Evolutionary conservation across 2,888 invertebrate genomes (phyloP).

Genomic region (Noctua janthina): DNA sequence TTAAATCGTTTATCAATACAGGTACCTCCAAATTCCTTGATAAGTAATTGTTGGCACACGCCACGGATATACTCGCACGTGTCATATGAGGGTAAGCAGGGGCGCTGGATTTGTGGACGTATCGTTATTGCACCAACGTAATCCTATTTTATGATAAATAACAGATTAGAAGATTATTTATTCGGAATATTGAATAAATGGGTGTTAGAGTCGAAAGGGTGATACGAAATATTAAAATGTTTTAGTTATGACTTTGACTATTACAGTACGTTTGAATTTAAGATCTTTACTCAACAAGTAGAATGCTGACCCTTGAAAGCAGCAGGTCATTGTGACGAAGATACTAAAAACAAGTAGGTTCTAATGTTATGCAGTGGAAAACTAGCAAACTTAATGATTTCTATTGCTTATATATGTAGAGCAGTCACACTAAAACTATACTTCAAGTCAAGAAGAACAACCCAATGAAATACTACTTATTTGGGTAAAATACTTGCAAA

Average conservation of each 20-base stretch:
- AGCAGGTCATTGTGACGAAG: neutral
- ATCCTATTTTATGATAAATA: conserved; percentile 66
- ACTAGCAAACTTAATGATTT: neutral
- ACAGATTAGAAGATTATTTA: conserved; percentile 66
- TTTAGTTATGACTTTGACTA: neutral
- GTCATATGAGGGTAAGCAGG: conserved; percentile 60
- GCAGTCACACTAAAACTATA: neutral
- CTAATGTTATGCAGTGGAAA: neutral
- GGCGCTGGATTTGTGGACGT: conserved; percentile 54
- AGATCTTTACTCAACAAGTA: neutral
- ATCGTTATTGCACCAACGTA: conserved; percentile 54
- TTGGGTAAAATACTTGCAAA: neutral
- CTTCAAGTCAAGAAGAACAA: neutral
- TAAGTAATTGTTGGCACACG: conserved; percentile 84
- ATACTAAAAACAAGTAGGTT: neutral
- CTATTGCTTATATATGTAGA: neutral
- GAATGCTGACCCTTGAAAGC: neutral
- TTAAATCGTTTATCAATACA: conserved; percentile 59
- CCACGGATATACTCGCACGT: conserved; percentile 75
- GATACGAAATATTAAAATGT: conserved; percentile 14
- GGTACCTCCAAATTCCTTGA: conserved; percentile 64
- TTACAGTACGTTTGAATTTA: neutral
- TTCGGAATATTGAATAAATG: conserved; percentile 54
- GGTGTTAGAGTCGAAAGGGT: conserved; percentile 41
- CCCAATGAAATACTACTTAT: neutral